Evolutionary conservation across 2,888 invertebrate species (phyloP).

Genomic region (Xanthia icteritia): DNA sequence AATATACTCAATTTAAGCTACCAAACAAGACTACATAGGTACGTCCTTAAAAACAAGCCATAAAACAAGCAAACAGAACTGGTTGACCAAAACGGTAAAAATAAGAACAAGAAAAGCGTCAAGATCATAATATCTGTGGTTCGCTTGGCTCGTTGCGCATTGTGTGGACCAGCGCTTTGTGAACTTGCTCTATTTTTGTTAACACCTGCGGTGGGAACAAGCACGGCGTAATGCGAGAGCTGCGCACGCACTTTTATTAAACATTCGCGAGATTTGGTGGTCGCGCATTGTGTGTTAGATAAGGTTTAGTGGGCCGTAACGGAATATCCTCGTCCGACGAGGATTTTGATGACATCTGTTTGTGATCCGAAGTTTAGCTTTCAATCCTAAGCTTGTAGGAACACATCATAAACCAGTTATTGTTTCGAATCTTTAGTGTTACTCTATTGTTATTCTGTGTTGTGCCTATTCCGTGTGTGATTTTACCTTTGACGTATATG

Average conservation of each 20-base stretch:
- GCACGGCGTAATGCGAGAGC: slow-evolving; percentile 81
- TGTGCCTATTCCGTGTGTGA: not conserved
- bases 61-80: slow-evolving; percentile 36
- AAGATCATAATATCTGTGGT: slow-evolving; percentile 79
- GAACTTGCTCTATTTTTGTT: slow-evolving; percentile 84
- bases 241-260: slow-evolving; percentile 36
- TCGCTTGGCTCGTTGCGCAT: slow-evolving; percentile 55
- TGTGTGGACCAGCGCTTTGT: slow-evolving; percentile 54
- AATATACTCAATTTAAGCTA: not conserved
- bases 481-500: not conserved
- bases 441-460: not conserved
- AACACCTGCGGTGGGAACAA: slow-evolving; percentile 82
- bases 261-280: slow-evolving; percentile 28
- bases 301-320: slow-evolving; percentile 1
- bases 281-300: slow-evolving; percentile 44
- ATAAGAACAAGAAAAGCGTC: slow-evolving; percentile 33
- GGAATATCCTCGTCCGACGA: slow-evolving; percentile 4
- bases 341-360: not conserved
- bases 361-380: not conserved
- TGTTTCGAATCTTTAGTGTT: no score
- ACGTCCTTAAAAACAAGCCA: slow-evolving; percentile 1
- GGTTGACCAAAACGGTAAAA: slow-evolving; percentile 63
- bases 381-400: not conserved
- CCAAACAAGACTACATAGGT: not conserved
- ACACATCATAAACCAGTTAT: not conserved